Base-by-base conservation (phyloP, 2,113 vertebrate genomes). In the Pontoporia blainvillei region DNA sequence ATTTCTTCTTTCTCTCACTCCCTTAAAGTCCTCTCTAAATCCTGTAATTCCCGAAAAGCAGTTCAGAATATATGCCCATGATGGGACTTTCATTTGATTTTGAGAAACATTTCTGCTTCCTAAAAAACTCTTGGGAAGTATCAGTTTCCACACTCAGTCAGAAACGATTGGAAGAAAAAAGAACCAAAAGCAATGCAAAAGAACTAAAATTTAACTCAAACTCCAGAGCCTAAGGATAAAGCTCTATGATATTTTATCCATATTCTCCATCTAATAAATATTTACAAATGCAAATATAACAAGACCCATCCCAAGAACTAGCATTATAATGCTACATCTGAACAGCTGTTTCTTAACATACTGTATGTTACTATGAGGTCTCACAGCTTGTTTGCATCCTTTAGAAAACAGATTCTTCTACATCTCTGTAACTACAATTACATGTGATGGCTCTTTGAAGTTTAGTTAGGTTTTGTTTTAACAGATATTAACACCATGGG, bases 271-370 rank as follows among this genome's bases (percentile, higher is more conserved):
- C 75, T 61, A 94, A 64, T 29, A 64, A 86, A 75, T 92, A 95
- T 46, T 95, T 79, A 59, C 73, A 90, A 64, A 71, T 46, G 5
- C 41, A 97, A 75, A 87, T 76, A 93, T 49, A 69, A 57, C 25
- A 73, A 96, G 67, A 39, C 25, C 73, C 52, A 54, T 29, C 62
- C 41, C 15, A 79, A 92, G 86, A 86, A 82, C 29, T 15, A 18
- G 27, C 44, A 14, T 95, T 88, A 46, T 36, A 91, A 54, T 62
- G 64, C 64, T 75, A 34, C 57, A 61, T 79, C 57, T 46, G 27
- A 96, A 62, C 49, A 92, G n/a, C 69, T 75, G n/a, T 31, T 96
- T 71, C 62, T 72, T 90, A 92, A 79, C 29, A 31, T 62, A 36
- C 21, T 71, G 4, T 73, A 8, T 81, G 36, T 44, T 69, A 54